A percentile compares a stretch with the other conserved stretches of the same genome.
Evolutionary conservation across 2,797 vertebrate species (phyloP).

Genomic region (Etheostoma perlongum): DNA sequence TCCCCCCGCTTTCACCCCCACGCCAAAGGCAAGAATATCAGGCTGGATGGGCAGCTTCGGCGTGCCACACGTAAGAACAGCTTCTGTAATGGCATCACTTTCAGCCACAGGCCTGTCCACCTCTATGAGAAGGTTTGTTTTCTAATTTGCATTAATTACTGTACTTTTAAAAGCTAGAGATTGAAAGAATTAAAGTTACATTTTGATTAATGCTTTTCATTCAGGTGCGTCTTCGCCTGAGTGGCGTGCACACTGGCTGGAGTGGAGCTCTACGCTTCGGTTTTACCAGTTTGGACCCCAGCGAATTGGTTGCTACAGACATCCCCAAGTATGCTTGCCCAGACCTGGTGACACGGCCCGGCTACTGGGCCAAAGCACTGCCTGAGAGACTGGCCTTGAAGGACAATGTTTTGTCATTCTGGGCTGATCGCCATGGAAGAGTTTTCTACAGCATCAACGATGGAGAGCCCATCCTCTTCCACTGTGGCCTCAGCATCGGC

Average conservation of each 20-base stretch:
- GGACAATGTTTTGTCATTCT: slow-evolving; percentile 96
- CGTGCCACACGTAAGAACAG: slow-evolving; percentile 96
- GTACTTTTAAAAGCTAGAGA: background rate
- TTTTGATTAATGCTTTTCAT: background rate
- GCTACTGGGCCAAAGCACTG: slow-evolving; percentile 98
- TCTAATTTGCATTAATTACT: background rate
- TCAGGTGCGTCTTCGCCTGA: slow-evolving; percentile 92
- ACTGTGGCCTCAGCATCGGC: slow-evolving; percentile 95
- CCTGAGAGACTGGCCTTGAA: slow-evolving; percentile 94
- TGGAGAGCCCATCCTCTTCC: slow-evolving; percentile 95
- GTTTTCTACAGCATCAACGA: slow-evolving; percentile 98
- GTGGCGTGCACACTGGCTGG: slow-evolving; percentile 95
- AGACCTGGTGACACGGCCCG: slow-evolving; percentile 95
- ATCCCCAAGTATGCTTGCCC: slow-evolving; percentile 99
- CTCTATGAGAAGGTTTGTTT: slow-evolving; percentile 92
- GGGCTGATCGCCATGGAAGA: slow-evolving; percentile 95
- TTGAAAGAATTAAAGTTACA: background rate
- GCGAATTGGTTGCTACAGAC: slow-evolving; percentile 90
- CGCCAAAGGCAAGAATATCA: slow-evolving; percentile 97
- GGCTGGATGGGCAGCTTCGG: slow-evolving; percentile 94
- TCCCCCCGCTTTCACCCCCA: slow-evolving; percentile 95
- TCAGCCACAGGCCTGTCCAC: slow-evolving; percentile 94
- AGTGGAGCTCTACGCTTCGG: slow-evolving; percentile 97
- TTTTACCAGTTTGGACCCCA: slow-evolving; percentile 95
- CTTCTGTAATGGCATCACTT: slow-evolving; percentile 98